Evolutionary conservation across 2,888 invertebrate genomes (phyloP).

Genomic region (Vannuccia rotundouncinata): DNA sequence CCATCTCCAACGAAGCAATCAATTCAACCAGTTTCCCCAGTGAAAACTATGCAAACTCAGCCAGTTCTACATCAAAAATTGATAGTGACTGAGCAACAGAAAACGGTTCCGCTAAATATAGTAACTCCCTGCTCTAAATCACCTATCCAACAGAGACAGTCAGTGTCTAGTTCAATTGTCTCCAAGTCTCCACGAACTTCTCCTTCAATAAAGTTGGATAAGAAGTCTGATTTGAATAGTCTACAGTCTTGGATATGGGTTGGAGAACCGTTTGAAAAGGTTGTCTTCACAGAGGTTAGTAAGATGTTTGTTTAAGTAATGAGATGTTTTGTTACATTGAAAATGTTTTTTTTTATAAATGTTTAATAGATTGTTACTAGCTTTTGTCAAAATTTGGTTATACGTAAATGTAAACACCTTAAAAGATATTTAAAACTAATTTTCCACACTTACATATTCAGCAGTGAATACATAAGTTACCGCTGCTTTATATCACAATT

Average conservation of each 20-base stretch:
- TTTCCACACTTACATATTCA: too few species aligned
- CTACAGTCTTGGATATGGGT: slow-evolving; percentile 44
- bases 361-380: too few species aligned
- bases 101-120: neutral
- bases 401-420: too few species aligned
- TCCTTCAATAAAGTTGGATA: neutral
- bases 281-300: slow-evolving; percentile 42
- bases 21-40: neutral
- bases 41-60: neutral
- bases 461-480: too few species aligned
- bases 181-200: neutral
- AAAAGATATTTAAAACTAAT: too few species aligned
- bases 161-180: neutral
- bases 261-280: slow-evolving; percentile 45
- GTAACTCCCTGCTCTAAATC: neutral
- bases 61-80: neutral
- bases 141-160: neutral
- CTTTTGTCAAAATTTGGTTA: too few species aligned
- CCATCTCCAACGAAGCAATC: neutral
- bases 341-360: too few species aligned
- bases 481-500: too few species aligned
- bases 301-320: too few species aligned
- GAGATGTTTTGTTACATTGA: too few species aligned
- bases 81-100: neutral
- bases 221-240: neutral